Evolutionary conservation across 2,113 vertebrate genomes (phyloP), one percentile per base, ranked within the genome.

Genomic region (Cisticola juncidis): DNA sequence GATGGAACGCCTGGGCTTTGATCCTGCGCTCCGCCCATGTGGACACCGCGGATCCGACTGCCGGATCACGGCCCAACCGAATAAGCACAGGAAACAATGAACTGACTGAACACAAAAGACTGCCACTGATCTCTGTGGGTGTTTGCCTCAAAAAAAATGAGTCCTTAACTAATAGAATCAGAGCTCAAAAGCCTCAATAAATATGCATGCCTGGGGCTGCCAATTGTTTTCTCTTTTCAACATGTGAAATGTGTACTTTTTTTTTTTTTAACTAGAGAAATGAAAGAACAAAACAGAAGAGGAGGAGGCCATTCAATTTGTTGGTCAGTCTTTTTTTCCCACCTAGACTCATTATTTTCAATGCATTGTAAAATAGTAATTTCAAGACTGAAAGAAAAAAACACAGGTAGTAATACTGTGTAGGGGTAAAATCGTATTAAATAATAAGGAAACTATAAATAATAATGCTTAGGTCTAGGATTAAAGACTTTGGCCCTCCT

Each of bases 81-180:
- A 33, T 21, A 48, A 78, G n/a, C 44, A 56, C 60, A 74, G 56
- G 61, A 89, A 94, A 96, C 83, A 94, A 94, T 68, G 64, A 84
- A 88, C 69, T 60, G 61, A 81, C 33, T 81, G 61, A 86, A 45
- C 36, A 92, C 54, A 94, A 95, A 93, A 77, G 35, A 26, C 83
- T 95, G 77, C 62, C 64, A 91, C 56, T 88, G 77, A 94, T 94
- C 92, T 94, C 80, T 74, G 88, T 96, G 92, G 88, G 92, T 96
- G 94, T 93, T 92, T 92, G 33, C 76, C 54, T 94, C 88, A 70
- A 58, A 77, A 83, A 86, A 96, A 91, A 44, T 22, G 11, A 14
- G 24, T 44, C 48, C 40, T 91, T 64, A 90, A 68, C 60, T 71
- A 90, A 48, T 17, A 79, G 38, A 88, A 70, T 53, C 60, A 60